Base-by-base conservation (phyloP, 2,888 invertebrate species). In the Eupithecia insigniata region DNA sequence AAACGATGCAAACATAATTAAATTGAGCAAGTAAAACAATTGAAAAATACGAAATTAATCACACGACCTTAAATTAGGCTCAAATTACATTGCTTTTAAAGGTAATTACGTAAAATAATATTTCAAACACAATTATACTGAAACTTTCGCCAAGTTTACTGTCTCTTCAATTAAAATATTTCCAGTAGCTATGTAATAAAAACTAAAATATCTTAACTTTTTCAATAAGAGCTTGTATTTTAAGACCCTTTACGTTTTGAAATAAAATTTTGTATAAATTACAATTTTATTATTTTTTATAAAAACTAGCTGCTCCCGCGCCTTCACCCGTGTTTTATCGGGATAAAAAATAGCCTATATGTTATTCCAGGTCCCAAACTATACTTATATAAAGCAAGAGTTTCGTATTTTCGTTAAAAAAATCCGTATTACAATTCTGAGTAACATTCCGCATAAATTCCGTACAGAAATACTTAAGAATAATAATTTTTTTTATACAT, bases 71-170 rank as follows among this genome's bases (percentile, higher is more conserved):
- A 4, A 51, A 51, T 51, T 12, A 30, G 60, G 30, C 30, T 60
- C 32, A 12, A 32, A 32, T 61, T 32, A 30, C 61, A 61, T 61
- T 61, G n/a, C 18, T 34, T 58, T 16, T 43, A 18, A 43, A 18
- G 43, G 6, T 58, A 26, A 58, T 26, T 26, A 58, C 26, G 26
- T 28, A 16, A 14, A 32, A 61, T 61, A 32, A 28, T 32, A 32
- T 61, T 61, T 61, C 18, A 61, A 61, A 61, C 34, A 32, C 32
- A 61, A 61, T 34, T 61, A 61, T 61, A 34, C 30, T 12, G 61
- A 60, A 60, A 30, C 58, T 60, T 30, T 60, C 18, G 10, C 16
- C 14, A 60, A 28, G 30, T 30, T 30, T 6, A 60, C 28, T 60
- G 58, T 60, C 6, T 60, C 30, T 60, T 60, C 18, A 60, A 60